Percentiles rank a stretch among this genome's conserved stretches.
phyloP scores from a whole-genome alignment of 2,113 vertebrate species.

The Gavia stellata region DNA sequence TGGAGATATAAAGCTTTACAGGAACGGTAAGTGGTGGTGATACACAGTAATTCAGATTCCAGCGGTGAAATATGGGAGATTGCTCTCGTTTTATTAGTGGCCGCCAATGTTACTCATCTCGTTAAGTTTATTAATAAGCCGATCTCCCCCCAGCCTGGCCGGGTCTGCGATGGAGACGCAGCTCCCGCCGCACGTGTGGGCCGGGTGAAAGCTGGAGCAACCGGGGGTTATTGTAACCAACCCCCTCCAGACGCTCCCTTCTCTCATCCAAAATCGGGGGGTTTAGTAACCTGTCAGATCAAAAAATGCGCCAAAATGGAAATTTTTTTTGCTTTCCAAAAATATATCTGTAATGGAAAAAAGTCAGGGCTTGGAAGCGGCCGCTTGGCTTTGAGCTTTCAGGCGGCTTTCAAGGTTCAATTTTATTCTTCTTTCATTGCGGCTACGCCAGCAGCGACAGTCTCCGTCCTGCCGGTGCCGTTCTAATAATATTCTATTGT shows the following conservation, averaged over 20 bases:
- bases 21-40: background rate
- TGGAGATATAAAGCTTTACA: background rate
- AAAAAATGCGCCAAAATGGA: background rate
- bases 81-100: background rate
- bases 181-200: background rate
- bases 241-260: background rate
- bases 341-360: background rate
- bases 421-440: background rate
- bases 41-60: background rate
- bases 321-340: background rate
- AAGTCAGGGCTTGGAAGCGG: background rate
- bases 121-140: background rate
- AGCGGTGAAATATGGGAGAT: background rate
- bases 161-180: background rate
- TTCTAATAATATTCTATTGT: background rate
- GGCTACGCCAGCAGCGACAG: background rate
- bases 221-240: background rate
- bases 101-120: background rate
- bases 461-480: background rate
- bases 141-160: background rate
- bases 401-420: background rate
- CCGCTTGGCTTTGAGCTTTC: background rate
- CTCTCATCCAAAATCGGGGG: background rate
- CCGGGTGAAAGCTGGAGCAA: background rate
- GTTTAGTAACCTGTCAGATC: background rate